Conservation (phyloP, 2,113 vertebrate genomes). For the Antigone vipio region DNA sequence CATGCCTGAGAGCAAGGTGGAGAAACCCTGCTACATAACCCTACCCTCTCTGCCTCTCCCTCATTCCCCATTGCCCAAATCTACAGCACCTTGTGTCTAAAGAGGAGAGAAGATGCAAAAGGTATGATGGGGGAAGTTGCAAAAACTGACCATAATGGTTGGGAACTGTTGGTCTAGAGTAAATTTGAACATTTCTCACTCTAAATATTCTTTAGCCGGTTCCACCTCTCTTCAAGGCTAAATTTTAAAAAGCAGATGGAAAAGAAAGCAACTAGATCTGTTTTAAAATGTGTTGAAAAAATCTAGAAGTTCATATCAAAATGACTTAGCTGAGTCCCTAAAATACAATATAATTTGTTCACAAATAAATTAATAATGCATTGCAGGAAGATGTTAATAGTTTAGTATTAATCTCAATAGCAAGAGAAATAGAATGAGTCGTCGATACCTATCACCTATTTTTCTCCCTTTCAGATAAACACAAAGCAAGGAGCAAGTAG, state of each 20-base stretch:
- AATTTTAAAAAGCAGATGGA: neutral
- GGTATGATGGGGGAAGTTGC: neutral
- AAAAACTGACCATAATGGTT: neutral
- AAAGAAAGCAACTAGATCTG: neutral
- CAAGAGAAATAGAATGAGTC: neutral
- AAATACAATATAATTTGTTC: neutral
- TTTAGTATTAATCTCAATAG: neutral
- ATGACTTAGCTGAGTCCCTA: neutral
- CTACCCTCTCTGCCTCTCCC: neutral
- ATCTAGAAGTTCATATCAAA: neutral
- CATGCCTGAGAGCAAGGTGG: neutral
- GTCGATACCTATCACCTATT: neutral
- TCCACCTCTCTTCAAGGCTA: neutral
- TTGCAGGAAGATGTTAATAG: neutral
- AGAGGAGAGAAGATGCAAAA: neutral
- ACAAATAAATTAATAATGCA: neutral
- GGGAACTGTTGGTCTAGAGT: neutral
- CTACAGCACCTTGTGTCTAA: neutral
- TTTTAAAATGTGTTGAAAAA: neutral
- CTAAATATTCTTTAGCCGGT: neutral
- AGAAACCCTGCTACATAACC: neutral
- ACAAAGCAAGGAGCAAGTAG: neutral
- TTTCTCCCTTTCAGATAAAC: neutral
- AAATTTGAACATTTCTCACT: neutral
- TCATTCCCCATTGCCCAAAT: neutral